Evolutionary conservation across 2,888 invertebrate genomes (phyloP).

Genomic region (Drosophila melanosoma): DNA sequence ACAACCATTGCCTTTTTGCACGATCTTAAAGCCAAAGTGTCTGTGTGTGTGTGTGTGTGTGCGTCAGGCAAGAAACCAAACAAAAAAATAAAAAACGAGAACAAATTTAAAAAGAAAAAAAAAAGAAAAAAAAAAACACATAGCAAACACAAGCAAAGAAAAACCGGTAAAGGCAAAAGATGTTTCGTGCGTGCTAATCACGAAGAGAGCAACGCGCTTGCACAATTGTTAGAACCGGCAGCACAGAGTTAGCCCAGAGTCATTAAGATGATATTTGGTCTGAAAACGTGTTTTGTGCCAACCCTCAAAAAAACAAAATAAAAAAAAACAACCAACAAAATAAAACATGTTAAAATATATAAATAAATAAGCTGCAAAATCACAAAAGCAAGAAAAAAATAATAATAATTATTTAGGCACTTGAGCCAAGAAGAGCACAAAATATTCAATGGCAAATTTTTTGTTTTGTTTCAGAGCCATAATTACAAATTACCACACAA

Average conservation of each 20-base stretch:
- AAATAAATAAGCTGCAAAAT: background rate
- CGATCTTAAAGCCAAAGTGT: conserved; percentile 43
- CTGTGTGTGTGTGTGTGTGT: conserved; percentile 59
- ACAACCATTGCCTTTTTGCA: conserved; percentile 57
- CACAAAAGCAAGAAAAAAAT: conserved; percentile 6
- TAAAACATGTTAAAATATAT: background rate
- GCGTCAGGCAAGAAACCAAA: conserved; percentile 51
- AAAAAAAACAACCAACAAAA: background rate
- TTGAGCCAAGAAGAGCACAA: conserved; percentile 50
- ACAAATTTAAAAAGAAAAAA: conserved; percentile 5
- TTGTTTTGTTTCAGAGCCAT: conserved; percentile 72
- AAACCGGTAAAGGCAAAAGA: conserved; percentile 76
- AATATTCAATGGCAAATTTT: conserved; percentile 60
- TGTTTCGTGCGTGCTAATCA: conserved; percentile 67
- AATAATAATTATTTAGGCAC: conserved; percentile 43
- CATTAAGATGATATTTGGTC: conserved; percentile 35
- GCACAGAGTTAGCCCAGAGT: conserved; percentile 35
- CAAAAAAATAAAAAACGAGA: conserved; percentile 24
- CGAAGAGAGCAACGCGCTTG: conserved; percentile 36
- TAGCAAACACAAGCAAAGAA: conserved; percentile 36
- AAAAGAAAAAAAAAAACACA: too few species aligned
- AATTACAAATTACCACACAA: conserved; percentile 65
- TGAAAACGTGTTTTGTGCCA: conserved; percentile 62
- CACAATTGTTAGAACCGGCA: conserved; percentile 44
- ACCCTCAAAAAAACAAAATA: background rate